Percentiles rank a stretch among this genome's conserved stretches.
Conservation (phyloP, 1,140 invertebrate genomes). For the Linepithema humile region DNA sequence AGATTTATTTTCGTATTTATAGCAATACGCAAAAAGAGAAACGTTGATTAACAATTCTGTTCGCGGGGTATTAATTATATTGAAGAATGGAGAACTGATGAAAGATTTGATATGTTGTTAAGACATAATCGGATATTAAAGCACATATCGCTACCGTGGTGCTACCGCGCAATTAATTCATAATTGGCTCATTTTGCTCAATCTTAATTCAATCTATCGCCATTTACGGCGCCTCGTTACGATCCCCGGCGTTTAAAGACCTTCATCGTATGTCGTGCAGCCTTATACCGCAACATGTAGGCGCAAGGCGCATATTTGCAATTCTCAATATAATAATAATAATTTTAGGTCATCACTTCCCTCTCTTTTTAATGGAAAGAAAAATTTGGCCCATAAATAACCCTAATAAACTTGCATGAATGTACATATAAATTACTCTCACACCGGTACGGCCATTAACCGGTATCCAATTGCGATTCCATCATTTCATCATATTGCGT, state of each 20-base stretch:
- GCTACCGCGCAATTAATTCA: constrained; percentile 81
- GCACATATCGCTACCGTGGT: constrained; percentile 78
- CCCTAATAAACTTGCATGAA: constrained; percentile 75
- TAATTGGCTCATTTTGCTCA: constrained; percentile 83
- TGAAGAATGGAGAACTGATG: neutral
- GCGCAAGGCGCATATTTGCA: constrained; percentile 54
- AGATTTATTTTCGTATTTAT: neutral
- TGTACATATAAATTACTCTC: constrained; percentile 49
- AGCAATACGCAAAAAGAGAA: no score
- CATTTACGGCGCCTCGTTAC: constrained; percentile 80
- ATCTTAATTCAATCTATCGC: constrained; percentile 85
- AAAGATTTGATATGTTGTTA: constrained; percentile 75
- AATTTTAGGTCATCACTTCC: constrained; percentile 75
- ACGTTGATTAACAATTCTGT: neutral
- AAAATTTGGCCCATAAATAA: constrained; percentile 76
- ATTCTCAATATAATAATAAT: constrained; percentile 70
- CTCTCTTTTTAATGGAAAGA: no score
- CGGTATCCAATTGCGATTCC: constrained; percentile 11
- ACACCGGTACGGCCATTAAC: constrained; percentile 19
- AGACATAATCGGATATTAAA: constrained; percentile 83
- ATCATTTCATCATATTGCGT: neutral
- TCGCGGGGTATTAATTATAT: neutral
- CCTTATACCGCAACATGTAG: constrained; percentile 56
- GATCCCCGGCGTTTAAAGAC: constrained; percentile 70
- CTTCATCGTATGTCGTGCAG: constrained; percentile 46